Evolutionary conservation across 2,113 vertebrate genomes (phyloP), one percentile per base, ranked within the genome.

Genomic region (Ophthalmolycus amberensis): DNA sequence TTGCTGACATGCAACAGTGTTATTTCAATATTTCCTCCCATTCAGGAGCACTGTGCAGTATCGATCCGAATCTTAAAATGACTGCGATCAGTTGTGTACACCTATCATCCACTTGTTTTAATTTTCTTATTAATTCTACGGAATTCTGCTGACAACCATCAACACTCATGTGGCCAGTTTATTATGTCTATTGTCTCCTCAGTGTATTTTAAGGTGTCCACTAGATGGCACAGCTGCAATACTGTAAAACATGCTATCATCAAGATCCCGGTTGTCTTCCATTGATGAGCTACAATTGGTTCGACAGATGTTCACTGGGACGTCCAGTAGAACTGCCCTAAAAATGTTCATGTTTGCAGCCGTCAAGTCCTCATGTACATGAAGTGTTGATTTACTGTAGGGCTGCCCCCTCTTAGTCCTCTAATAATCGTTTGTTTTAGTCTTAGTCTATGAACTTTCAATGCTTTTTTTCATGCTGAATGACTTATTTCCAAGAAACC

Each of bases 201-300:
- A 25, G 1, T 5, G 6, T 20, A 16, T 56, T 73, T 1, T 14
- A 29, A 4, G 46, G 16, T 80, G 62, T 63, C 85, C 91, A 88
- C 88, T 84, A 86, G 90, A 79, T 86, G 92, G 77, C 66, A 42
- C 9, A 15, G 54, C 15, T 71, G 58, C 27, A 64, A 54, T 11
- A 15, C 42, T 71, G 7, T 73, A 29, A 64, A 58, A 65, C 66
- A 58, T 8, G 5, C 14, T 4, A 1, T 8, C 22, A 29, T 10
- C 0, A 52, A 15, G 6, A 0, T 46, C 14, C 3, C 7, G 0
- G 27, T 34, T 75, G 52, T 68, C n/a, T 12, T 9, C 1, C n/a
- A 50, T 77, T 40, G n/a, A 16, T 9, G 60, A 71, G 27, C 20
- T 40, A 15, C 18, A 25, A 0, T 71, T 29, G 44, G 27, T 79